Evolutionary conservation across 2,113 vertebrate genomes (phyloP).

Genomic region (Ameiurus melas): DNA sequence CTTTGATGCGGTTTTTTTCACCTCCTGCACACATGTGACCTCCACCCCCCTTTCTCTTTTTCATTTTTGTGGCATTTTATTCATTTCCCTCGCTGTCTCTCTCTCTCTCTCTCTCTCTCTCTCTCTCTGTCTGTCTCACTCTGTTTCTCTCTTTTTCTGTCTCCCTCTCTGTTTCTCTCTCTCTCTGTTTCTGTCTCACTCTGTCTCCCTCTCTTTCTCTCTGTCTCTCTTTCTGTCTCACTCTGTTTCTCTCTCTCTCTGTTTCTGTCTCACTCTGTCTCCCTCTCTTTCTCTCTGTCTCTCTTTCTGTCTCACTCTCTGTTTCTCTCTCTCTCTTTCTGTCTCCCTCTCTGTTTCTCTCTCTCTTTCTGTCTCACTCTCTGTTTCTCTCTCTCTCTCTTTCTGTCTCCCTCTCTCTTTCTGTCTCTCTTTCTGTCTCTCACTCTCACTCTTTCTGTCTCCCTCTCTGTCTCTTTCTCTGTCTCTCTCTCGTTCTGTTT

Average conservation of each 20-base stretch:
- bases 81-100: background rate
- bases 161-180: background rate
- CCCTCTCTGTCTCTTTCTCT: background rate
- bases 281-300: too few species aligned
- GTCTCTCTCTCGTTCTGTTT: background rate
- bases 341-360: too few species aligned
- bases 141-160: background rate
- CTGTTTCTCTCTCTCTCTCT: too few species aligned
- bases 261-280: too few species aligned
- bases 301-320: too few species aligned
- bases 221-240: too few species aligned
- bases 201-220: too few species aligned
- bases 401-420: too few species aligned
- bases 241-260: too few species aligned
- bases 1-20: background rate
- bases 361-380: too few species aligned
- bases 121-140: conserved; percentile 6
- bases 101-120: background rate
- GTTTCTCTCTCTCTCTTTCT: too few species aligned
- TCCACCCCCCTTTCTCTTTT: background rate
- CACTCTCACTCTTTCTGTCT: background rate
- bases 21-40: background rate
- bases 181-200: background rate
- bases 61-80: background rate
- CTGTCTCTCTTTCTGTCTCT: background rate